Evolutionary conservation across 2,888 invertebrate genomes (phyloP).

Genomic region (Hyppa rectilinea): DNA sequence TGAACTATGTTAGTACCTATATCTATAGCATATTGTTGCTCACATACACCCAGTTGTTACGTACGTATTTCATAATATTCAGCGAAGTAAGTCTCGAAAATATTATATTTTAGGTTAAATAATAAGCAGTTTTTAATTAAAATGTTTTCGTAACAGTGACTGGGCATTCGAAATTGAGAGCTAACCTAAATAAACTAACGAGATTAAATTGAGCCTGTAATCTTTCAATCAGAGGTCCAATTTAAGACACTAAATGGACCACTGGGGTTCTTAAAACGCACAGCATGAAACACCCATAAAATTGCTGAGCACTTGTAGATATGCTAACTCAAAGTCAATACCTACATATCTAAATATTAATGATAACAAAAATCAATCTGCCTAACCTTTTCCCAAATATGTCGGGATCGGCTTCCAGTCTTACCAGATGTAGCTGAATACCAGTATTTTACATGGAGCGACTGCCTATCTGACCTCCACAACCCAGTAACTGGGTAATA

Average conservation of each 20-base stretch:
- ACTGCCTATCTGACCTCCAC: too few species aligned
- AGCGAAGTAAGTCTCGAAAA: constrained; percentile 20
- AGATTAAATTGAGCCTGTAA: constrained; percentile 40
- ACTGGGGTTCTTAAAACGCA: neutral
- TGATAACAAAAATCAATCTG: too few species aligned
- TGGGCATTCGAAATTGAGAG: constrained; percentile 21
- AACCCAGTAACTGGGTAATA: too few species aligned
- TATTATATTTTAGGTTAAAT: constrained; percentile 10
- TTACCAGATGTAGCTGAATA: too few species aligned
- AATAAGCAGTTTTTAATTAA: constrained; percentile 16
- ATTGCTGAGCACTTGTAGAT: neutral
- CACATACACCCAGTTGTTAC: constrained; percentile 40
- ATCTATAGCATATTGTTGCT: constrained; percentile 33
- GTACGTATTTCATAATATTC: constrained; percentile 33
- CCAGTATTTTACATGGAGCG: too few species aligned
- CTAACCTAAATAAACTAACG: constrained; percentile 44
- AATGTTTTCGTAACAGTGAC: constrained; percentile 24
- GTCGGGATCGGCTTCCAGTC: too few species aligned
- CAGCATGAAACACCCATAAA: neutral
- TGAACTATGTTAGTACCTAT: constrained; percentile 40
- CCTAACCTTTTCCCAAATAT: too few species aligned
- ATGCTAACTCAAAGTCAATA: neutral
- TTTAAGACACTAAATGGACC: neutral
- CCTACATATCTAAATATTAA: neutral
- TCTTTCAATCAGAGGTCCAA: constrained; percentile 33